Percentiles rank a stretch among this genome's conserved stretches.
These are phyloP conservation scores for Varroa destructor DNA, from an alignment of 1,140 invertebrate species.

Conservation along the genomic window DNA sequence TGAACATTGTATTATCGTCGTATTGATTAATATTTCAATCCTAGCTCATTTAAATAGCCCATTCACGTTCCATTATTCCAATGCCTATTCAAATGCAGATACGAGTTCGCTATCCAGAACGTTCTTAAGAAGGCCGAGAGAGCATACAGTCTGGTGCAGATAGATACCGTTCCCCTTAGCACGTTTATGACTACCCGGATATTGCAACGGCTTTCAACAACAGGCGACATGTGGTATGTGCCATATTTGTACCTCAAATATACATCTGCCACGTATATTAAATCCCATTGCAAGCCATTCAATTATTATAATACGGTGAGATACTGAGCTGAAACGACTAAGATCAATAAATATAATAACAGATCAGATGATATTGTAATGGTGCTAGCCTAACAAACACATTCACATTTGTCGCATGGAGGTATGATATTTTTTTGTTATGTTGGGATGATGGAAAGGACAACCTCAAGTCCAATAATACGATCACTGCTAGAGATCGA, in stretches of 20 bases:
- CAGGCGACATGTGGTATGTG: constrained; percentile 15
- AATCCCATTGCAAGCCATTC: no score
- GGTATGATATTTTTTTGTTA: constrained; percentile 20
- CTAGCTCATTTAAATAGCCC: no score
- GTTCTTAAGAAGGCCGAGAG: neutral
- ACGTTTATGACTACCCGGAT: neutral
- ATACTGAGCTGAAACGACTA: no score
- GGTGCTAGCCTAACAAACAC: no score
- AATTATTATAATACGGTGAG: no score
- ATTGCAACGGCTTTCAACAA: constrained; percentile 5
- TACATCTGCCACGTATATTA: no score
- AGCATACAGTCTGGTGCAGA: neutral
- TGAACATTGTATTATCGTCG: no score
- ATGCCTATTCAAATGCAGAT: neutral
- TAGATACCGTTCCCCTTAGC: neutral
- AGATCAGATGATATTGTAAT: no score
- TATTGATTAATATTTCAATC: no score
- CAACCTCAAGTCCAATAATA: no score
- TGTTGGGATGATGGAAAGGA: constrained; percentile 9
- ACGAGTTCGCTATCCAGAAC: constrained; percentile 10
- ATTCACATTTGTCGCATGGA: neutral
- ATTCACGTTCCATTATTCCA: no score
- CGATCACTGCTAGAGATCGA: neutral
- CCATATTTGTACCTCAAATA: neutral
- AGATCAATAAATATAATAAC: no score